Base-by-base conservation (phyloP, 2,797 vertebrate genomes). In the Falco rusticolus region DNA sequence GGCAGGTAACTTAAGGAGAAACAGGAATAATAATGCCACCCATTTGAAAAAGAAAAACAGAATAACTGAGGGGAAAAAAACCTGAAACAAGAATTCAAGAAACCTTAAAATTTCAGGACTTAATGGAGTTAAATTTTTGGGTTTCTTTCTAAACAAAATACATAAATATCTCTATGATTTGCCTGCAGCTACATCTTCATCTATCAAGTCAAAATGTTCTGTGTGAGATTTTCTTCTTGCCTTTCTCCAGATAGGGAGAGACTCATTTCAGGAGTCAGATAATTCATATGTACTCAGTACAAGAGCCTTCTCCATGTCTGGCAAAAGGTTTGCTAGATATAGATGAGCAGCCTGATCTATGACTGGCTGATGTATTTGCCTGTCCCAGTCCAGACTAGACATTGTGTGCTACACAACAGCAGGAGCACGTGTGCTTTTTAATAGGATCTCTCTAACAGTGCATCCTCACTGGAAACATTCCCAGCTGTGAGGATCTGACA, bases 391-490 rank as follows among this genome's bases (percentile, higher is more conserved):
- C 7, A 79, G 15, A 7, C 12, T 72, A 75, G 66, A 76, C 47
- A 39, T 22, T 31, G 14, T 83, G 31, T 34, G 10, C 28, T 78
- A 18, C 13, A 29, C 10, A 39, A 29, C 31, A 76, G 15, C 15
- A 84, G n/a, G 19, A 70, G 2, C 5, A 59, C 0, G 0, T 16
- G 13, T 54, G 16, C 1, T 57, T 86, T 74, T 68, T 39, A 43
- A 33, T 6, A 80, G 21, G 9, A 72, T 59, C 16, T 29, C 6
- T 34, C 21, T 77, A 48, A 50, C 4, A 45, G 11, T 39, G 34
- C 26, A 90, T 48, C 19, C 9, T 84, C 47, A 43, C 15, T 51
- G 25, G 66, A 90, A 68, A 57, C 41, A 37, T 2, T 65, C 10
- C 24, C 12, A 29, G 17, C 15, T 75, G 28, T 24, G 43, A 83